Percentiles rank a stretch among this genome's conserved stretches.
Evolutionary conservation across 2,797 vertebrate species (phyloP).

Genomic region (Coilia nasus): DNA sequence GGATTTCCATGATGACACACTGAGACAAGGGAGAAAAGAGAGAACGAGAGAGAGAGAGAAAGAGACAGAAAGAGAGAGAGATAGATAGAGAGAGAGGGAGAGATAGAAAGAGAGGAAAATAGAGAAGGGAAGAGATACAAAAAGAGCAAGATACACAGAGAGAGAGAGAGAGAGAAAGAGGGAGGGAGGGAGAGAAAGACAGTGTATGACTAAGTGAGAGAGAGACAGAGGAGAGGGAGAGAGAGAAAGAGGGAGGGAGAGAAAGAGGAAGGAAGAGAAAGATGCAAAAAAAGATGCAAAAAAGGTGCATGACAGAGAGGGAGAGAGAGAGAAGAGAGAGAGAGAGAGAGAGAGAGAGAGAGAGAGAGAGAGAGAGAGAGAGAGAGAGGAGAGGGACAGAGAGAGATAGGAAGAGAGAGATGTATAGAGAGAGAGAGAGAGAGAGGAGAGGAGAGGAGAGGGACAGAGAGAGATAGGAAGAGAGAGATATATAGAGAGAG

Average conservation of each 20-base stretch:
- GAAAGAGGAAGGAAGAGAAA: not conserved
- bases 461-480: not conserved
- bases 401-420: not conserved
- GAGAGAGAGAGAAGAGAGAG: not conserved
- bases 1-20: not conserved
- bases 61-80: not conserved
- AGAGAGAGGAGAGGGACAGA: not conserved
- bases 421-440: not conserved
- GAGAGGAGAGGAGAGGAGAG: not conserved
- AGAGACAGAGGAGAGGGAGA: not conserved
- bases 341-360: not conserved
- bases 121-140: not conserved
- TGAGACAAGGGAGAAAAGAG: not conserved
- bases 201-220: not conserved
- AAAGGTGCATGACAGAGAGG: too few species aligned
- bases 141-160: not conserved
- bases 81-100: not conserved
- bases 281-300: not conserved
- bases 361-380: not conserved
- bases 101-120: not conserved
- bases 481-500: not conserved
- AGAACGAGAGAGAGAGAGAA: not conserved
- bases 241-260: not conserved
- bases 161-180: not conserved
- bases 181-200: not conserved